phyloP scores from a whole-genome alignment of 2,113 vertebrate species.

The Urocynchramus pylzowi region DNA sequence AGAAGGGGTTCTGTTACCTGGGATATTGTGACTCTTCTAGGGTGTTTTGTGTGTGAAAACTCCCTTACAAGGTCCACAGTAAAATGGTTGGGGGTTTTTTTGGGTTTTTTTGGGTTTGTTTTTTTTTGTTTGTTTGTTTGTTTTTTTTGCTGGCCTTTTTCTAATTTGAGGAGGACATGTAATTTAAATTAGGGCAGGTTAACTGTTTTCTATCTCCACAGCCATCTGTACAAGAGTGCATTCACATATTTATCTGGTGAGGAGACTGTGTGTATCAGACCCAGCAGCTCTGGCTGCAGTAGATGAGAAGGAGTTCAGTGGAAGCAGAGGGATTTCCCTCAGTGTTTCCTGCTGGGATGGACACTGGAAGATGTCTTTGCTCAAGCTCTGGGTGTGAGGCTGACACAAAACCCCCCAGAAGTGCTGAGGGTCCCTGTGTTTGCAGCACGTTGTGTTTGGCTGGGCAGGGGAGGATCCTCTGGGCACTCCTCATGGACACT shows the following conservation, averaged over 20 bases:
- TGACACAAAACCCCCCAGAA: not conserved
- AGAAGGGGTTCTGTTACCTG: not conserved
- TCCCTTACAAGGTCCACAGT: not conserved
- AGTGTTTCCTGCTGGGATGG: not conserved
- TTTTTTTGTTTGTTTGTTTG: not conserved
- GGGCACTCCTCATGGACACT: accelerated
- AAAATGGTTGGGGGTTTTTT: not conserved
- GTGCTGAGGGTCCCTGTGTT: not conserved
- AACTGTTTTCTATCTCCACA: not conserved
- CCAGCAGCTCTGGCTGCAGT: not conserved
- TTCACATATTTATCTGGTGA: accelerated
- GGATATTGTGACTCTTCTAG: not conserved
- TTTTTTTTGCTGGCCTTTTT: not conserved
- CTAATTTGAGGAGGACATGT: not conserved
- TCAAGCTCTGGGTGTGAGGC: not conserved
- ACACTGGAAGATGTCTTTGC: no score
- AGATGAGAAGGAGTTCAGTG: accelerated
- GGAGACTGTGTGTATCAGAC: accelerated
- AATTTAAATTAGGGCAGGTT: not conserved
- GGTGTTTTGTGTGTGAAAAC: not conserved
- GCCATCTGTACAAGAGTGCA: accelerated
- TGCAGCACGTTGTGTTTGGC: not conserved
- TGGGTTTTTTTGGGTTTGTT: no score
- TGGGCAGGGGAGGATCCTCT: not conserved
- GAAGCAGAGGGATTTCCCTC: not conserved